phyloP scores from a whole-genome alignment of 92 coral and sea anemone genomes.

The Palythoa grandiflora region DNA sequence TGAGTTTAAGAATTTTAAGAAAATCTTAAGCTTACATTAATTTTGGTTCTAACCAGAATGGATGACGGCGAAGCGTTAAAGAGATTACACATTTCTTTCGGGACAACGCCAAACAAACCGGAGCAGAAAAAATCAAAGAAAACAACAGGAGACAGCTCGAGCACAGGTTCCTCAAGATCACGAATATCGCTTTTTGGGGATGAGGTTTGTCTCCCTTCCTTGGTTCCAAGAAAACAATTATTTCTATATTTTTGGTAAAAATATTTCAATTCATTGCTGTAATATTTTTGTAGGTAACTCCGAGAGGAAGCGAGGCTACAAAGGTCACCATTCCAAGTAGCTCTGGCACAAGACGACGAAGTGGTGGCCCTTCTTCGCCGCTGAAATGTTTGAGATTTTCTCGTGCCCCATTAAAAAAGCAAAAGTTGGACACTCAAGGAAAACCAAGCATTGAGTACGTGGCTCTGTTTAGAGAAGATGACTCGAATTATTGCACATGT shows the following conservation, averaged over 20 bases:
- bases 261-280: not conserved
- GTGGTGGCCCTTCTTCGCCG: not conserved
- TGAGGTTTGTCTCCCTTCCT: not conserved
- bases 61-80: constrained; percentile 23
- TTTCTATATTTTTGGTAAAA: too few relatives aligned
- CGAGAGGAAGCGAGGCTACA: not conserved
- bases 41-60: constrained; percentile 24
- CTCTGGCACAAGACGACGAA: not conserved
- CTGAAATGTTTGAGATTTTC: constrained; percentile 2
- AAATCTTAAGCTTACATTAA: not conserved
- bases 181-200: not conserved
- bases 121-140: constrained; percentile 10
- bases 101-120: constrained; percentile 4
- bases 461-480: constrained; percentile 13
- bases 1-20: not conserved
- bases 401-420: not conserved
- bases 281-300: not conserved
- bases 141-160: not conserved
- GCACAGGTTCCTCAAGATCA: not conserved
- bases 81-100: constrained; percentile 1
- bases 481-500: constrained; percentile 10
- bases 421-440: constrained; percentile 22
- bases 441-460: constrained; percentile 20
- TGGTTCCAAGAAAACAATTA: not conserved
- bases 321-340: not conserved